Evolutionary conservation across 2,113 vertebrate genomes (phyloP).

Genomic region (Melanerpes formicivorus): DNA sequence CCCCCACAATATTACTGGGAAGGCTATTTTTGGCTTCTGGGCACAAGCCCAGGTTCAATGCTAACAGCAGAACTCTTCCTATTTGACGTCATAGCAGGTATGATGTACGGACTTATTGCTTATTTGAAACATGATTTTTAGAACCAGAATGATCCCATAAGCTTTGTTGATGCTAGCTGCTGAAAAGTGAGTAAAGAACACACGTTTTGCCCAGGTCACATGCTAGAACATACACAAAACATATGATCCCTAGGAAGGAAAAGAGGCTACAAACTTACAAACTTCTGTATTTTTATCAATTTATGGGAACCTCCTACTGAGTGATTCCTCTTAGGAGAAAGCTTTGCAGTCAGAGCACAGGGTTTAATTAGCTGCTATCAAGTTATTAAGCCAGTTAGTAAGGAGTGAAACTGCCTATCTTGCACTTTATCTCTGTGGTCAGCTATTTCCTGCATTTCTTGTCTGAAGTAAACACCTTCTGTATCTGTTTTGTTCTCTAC

Average conservation of each 20-base stretch:
- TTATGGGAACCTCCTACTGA: not conserved
- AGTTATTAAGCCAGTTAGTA: constrained; percentile 11
- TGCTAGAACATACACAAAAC: not conserved
- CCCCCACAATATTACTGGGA: not conserved
- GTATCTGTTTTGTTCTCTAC: not conserved
- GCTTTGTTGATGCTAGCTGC: not conserved
- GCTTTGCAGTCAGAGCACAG: not conserved
- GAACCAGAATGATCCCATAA: not conserved
- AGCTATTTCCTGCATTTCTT: not conserved
- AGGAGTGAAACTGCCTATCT: not conserved
- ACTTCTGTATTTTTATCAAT: not conserved
- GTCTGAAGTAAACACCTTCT: not conserved
- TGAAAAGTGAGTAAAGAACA: not conserved
- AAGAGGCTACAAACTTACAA: not conserved
- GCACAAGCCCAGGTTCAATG: not conserved
- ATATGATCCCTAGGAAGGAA: not conserved
- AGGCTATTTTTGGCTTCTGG: not conserved
- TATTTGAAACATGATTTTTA: not conserved
- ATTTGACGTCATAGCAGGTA: not conserved
- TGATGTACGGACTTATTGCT: not conserved
- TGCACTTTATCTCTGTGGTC: not conserved
- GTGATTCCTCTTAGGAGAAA: not conserved
- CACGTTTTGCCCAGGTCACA: not conserved
- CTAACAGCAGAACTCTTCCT: not conserved
- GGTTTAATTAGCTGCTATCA: not conserved